Evolutionary conservation across 2,113 vertebrate genomes (phyloP), one percentile per base, ranked within the genome.

Genomic region (Motacilla alba): DNA sequence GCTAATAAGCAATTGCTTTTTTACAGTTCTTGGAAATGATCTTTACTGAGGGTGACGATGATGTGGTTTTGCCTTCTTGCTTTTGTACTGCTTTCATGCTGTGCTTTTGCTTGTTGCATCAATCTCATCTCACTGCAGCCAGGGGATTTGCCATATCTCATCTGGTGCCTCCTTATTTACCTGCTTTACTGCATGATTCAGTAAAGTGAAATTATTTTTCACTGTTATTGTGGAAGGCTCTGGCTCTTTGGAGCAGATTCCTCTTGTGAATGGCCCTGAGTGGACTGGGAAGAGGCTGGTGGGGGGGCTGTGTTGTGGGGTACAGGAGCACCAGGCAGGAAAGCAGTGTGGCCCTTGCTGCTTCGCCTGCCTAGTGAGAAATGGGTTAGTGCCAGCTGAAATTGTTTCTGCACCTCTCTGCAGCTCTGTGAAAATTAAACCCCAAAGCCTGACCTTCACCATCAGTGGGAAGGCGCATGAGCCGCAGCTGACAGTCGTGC

Each of bases 401-500:
- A 43, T 7, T 30, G 23, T 41, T 70, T 52, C 37, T 83, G 53
- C 56, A 47, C 66, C 20, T 87, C 52, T 55, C 86, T 89, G 75
- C 93, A 98, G 98, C 93, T 52, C 46, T 10, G 11, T 22, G 39
- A 79, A 84, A 6, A 49, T 76, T 10, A 97, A 87, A 77, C 87
- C 75, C 39, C 95, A 98, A 93, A 93, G 44, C 56, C 95, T 99
- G 70, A 82, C 93, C 47, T 99, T 99, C 58, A 95, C 98, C 18
- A 83, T 99, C 44, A 39, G 89, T 2, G 99, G 99, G 28, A 98
- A 98, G 41, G 99, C 99, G 41, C 98, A 95, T 56, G 97, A 99
- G 33, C 99, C 99, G 1, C 97, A 77, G 31, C 96, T 99, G 91
- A 97, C 95, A 0, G 79, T 99, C 17, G 27, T 98, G 83, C 97